These are phyloP conservation scores for Sceloporus undulatus DNA, from an alignment of 2,113 vertebrate species.

Conservation along the genomic window DNA sequence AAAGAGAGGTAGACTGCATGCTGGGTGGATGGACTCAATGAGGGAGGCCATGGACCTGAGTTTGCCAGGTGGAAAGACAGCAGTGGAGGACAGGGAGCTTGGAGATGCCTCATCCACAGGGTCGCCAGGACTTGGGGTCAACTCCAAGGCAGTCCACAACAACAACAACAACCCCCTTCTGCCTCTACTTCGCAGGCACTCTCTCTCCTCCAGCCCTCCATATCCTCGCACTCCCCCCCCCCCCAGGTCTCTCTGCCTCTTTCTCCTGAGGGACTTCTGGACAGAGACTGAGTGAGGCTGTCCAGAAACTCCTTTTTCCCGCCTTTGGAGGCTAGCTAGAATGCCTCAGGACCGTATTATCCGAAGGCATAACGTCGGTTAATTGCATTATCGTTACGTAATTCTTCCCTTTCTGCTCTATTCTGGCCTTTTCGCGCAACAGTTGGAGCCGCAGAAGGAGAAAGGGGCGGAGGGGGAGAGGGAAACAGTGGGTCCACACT, in stretches of 20 bases:
- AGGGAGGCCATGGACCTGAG: no score
- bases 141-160: no score
- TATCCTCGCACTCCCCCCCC: not conserved
- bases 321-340: slow-evolving; percentile 44
- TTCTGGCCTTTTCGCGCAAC: slow-evolving; percentile 45
- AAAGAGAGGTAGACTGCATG: not conserved
- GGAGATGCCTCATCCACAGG: no score
- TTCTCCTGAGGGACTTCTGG: no score
- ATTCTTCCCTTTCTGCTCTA: slow-evolving; percentile 4
- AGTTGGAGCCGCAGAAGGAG: slow-evolving; percentile 45
- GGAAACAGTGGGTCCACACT: no score
- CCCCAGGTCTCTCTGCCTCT: not conserved
- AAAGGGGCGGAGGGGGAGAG: not conserved
- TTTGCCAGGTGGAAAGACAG: no score
- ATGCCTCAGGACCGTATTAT: not conserved
- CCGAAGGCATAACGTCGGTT: not conserved
- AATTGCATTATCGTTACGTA: slow-evolving; percentile 10
- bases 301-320: not conserved
- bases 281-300: not conserved
- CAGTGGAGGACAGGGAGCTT: no score
- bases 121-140: no score
- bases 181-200: not conserved
- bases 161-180: no score
- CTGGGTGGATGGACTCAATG: no score
- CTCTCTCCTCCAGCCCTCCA: not conserved